phyloP scores from a whole-genome alignment of 2,888 invertebrate species.

The Keiferia lycopersicella region DNA sequence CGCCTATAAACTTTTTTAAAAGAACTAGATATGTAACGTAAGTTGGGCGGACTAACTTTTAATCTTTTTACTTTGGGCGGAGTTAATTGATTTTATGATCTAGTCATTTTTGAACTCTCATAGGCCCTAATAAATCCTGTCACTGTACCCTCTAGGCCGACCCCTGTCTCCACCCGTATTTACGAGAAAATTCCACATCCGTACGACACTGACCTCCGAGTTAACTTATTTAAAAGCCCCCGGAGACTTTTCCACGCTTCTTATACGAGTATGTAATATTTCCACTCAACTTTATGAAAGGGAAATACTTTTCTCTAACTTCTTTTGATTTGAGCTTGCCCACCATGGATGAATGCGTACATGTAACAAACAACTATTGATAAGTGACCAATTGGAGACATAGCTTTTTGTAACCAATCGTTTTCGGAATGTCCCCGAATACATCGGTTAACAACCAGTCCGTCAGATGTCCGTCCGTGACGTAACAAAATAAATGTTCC shows the following conservation, averaged over 20 bases:
- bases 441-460: conserved; percentile 17
- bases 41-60: too few relatives aligned
- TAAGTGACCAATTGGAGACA: too few relatives aligned
- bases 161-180: neutral
- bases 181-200: conserved; percentile 22
- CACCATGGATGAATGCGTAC: too few relatives aligned
- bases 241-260: neutral
- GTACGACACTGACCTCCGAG: neutral
- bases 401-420: neutral
- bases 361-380: too few relatives aligned
- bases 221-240: conserved; percentile 16
- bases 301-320: neutral
- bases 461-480: conserved; percentile 8
- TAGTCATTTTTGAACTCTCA: too few relatives aligned
- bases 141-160: neutral
- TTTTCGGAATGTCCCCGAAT: neutral
- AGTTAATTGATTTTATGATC: too few relatives aligned
- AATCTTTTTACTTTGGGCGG: too few relatives aligned
- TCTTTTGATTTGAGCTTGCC: too few relatives aligned
- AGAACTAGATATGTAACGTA: too few relatives aligned
- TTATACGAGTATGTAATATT: too few relatives aligned
- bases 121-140: too few relatives aligned
- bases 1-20: too few relatives aligned
- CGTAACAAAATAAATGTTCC: conserved; percentile 23
- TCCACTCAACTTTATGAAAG: neutral